Percentiles rank a stretch among this genome's conserved stretches.
Conservation (phyloP, 92 coral and sea anemone species). For the Paramuricea clavata region DNA sequence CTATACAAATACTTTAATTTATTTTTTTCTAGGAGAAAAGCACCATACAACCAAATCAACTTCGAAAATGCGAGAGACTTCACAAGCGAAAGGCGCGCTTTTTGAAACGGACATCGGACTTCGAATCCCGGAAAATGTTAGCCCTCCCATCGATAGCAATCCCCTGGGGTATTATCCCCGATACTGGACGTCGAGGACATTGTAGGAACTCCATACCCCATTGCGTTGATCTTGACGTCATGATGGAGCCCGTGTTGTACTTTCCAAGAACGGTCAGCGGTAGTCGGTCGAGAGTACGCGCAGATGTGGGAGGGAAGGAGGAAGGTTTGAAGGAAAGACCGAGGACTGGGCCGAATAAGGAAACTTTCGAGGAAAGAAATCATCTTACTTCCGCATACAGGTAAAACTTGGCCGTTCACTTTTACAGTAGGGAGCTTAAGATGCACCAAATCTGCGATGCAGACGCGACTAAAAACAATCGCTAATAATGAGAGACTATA, state of each 20-base stretch:
- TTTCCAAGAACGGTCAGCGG: background rate
- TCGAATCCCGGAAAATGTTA: slow-evolving; percentile 3
- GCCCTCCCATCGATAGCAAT: slow-evolving; percentile 27
- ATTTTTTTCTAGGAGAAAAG: background rate
- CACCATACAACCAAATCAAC: background rate
- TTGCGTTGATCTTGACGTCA: slow-evolving; percentile 73
- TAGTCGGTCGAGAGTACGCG: background rate
- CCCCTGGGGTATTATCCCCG: slow-evolving; percentile 40
- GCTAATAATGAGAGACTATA: no score
- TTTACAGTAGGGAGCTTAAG: no score
- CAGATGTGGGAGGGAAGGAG: background rate
- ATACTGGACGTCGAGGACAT: slow-evolving; percentile 49
- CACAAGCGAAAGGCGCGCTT: background rate
- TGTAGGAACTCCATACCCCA: slow-evolving; percentile 89
- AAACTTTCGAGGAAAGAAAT: slow-evolving; percentile 17
- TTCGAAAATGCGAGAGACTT: background rate
- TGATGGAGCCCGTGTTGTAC: slow-evolving; percentile 85
- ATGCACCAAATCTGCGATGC: no score
- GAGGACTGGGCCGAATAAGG: background rate
- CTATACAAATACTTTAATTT: no score
- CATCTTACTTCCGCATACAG: slow-evolving; percentile 44
- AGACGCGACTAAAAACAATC: no score
- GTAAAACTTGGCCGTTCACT: background rate
- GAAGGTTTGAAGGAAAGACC: background rate
- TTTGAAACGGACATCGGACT: slow-evolving; percentile 19